These are phyloP conservation scores for Platerodrilus igneus DNA, from an alignment of 2,888 invertebrate genomes.

Conservation along the genomic window DNA sequence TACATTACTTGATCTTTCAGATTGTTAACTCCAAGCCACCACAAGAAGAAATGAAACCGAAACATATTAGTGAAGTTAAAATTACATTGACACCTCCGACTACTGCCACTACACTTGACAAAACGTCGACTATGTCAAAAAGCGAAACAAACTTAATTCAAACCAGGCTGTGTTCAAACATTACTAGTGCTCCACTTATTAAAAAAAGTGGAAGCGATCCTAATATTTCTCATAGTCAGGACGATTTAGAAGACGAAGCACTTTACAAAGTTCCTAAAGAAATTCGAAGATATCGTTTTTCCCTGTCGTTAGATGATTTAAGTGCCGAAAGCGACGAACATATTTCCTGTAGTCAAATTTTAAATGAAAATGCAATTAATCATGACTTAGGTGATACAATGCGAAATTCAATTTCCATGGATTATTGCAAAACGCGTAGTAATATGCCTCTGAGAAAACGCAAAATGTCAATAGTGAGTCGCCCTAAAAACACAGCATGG, in stretches of 20 bases:
- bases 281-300: slow-evolving; percentile 37
- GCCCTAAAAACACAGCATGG: slow-evolving; percentile 41
- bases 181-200: slow-evolving; percentile 18
- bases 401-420: slow-evolving; percentile 30
- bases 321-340: slow-evolving; percentile 44
- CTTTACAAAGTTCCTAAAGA: slow-evolving; percentile 45
- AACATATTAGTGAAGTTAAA: slow-evolving; percentile 37
- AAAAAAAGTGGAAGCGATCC: slow-evolving; percentile 45
- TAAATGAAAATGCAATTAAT: slow-evolving; percentile 11
- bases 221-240: slow-evolving; percentile 31
- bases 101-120: slow-evolving; percentile 3
- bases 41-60: no score
- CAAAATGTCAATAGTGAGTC: slow-evolving; percentile 34
- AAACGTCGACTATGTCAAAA: slow-evolving; percentile 12
- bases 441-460: slow-evolving; percentile 37
- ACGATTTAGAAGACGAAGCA: slow-evolving; percentile 34
- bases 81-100: slow-evolving; percentile 31
- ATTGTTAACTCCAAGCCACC: no score
- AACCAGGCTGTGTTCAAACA: no score
- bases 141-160: slow-evolving; percentile 17
- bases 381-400: no score
- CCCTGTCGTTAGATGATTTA: slow-evolving; percentile 43
- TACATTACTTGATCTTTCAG: no score
- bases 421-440: slow-evolving; percentile 37
- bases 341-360: slow-evolving; percentile 42